Percentiles rank a stretch among this genome's conserved stretches.
These are phyloP conservation scores for Phymastichus coffea DNA, from an alignment of 1,140 invertebrate genomes.

Conservation along the genomic window DNA sequence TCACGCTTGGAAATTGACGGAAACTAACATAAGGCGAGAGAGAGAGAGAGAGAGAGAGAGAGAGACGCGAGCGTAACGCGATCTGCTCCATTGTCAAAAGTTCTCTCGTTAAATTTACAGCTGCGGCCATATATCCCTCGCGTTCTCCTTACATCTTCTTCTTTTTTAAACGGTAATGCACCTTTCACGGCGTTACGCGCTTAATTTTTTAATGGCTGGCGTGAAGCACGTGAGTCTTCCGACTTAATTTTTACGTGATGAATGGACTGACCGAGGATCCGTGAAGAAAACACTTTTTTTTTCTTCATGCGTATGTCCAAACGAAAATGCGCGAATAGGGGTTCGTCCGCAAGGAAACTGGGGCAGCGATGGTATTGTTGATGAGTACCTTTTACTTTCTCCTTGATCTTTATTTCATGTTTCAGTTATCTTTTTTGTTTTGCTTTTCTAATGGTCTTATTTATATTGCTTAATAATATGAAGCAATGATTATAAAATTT, in stretches of 20 bases:
- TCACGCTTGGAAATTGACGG: slow-evolving; percentile 9
- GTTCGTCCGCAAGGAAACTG: too few species aligned
- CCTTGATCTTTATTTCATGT: too few species aligned
- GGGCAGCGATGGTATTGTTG: too few species aligned
- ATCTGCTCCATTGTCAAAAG: slow-evolving; percentile 15
- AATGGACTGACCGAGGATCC: neutral
- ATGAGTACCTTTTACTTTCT: too few species aligned
- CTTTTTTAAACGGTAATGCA: slow-evolving; percentile 18
- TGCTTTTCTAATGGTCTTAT: too few species aligned
- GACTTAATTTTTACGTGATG: slow-evolving; percentile 18
- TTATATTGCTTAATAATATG: too few species aligned
- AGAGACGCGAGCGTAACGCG: slow-evolving; percentile 13
- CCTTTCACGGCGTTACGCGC: slow-evolving; percentile 25
- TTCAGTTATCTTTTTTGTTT: too few species aligned
- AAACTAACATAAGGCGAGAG: too few species aligned
- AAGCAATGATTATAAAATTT: too few species aligned
- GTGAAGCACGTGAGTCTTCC: neutral
- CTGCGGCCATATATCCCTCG: slow-evolving; percentile 9
- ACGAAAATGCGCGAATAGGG: too few species aligned
- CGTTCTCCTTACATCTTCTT: slow-evolving; percentile 4
- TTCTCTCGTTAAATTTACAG: slow-evolving; percentile 28
- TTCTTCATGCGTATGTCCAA: too few species aligned
- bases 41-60: too few species aligned
- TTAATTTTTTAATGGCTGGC: slow-evolving; percentile 22
- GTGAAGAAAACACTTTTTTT: neutral